A percentile compares a stretch with the other conserved stretches of the same genome.
phyloP scores from a whole-genome alignment of 2,113 vertebrate species.

The Anseranas semipalmata region DNA sequence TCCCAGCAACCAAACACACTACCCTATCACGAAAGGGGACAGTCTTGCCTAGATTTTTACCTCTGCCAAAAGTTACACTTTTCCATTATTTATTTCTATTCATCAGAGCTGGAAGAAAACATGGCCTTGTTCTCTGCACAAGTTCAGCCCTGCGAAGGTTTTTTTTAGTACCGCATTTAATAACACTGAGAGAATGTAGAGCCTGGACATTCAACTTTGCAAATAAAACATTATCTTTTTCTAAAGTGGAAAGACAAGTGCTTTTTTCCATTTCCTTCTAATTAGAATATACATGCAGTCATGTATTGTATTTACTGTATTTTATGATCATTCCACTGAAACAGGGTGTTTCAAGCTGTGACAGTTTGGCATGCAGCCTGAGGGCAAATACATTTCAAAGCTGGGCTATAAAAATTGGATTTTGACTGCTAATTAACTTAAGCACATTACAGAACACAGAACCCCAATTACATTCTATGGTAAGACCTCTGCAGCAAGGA shows the following conservation, averaged over 20 bases:
- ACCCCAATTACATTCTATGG: not conserved
- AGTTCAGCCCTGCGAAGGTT: not conserved
- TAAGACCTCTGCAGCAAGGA: not conserved
- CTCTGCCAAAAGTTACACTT: not conserved
- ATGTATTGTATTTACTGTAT: not conserved
- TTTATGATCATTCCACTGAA: not conserved
- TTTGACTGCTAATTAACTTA: conserved; percentile 41
- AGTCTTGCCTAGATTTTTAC: not conserved
- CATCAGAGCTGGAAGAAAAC: not conserved
- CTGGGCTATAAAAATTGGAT: conserved; percentile 30
- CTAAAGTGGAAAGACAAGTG: not conserved
- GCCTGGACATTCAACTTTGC: not conserved
- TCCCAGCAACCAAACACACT: not conserved
- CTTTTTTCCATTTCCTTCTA: too few relatives aligned
- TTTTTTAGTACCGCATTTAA: not conserved
- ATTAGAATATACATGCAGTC: not conserved
- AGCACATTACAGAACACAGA: not conserved
- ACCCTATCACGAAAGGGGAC: not conserved
- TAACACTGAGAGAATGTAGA: not conserved
- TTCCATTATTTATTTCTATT: too few relatives aligned
- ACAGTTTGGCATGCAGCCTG: not conserved
- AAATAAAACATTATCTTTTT: not conserved
- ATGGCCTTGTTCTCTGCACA: rapidly evolving
- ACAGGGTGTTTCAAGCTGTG: not conserved
- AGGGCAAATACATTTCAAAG: conserved; percentile 13